Evolutionary conservation across 2,113 vertebrate genomes (phyloP), one percentile per base, ranked within the genome.

Genomic region (Oryzias woworae): DNA sequence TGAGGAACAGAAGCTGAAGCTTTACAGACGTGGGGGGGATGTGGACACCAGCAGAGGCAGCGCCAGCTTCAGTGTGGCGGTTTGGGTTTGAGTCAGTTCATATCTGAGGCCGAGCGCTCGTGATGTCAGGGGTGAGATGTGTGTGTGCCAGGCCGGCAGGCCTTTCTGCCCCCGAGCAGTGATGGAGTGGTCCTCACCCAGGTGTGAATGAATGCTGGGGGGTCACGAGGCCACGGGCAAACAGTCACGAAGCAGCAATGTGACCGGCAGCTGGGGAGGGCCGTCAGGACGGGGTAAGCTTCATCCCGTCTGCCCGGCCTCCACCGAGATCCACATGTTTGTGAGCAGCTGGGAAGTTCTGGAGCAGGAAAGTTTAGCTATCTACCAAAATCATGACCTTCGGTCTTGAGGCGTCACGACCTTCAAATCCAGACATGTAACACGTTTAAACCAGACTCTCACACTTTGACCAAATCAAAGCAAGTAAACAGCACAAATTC

Each of bases 201-300:
- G 84, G 90, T 87, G 90, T 62, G 92, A 92, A 92, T 92, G 87
- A 92, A 91, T 70, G 67, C 69, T 61, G 69, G 48, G 31, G 83
- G 88, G 90, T 87, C 85, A 87, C 23, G 36, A 81, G 87, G 89
- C 85, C 88, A 78, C 73, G 23, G 75, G 85, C 90, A 91, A 90
- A 91, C 85, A 90, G 75, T 75, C 85, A 86, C 82, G 82, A 86
- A 88, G 78, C 72, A 83, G 85, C 73, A 81, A 81, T 81, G 87
- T 91, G 86, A 90, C 88, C 81, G 53, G 71, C 85, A 88, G 81
- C 81, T 89, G 87, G 81, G 53, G 50, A 74, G 66, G 77, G 60
- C 50, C 28, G 51, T 43, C 16, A 4, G 31, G 24, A 61, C 24
- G 17, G 67, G 74, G 78, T 71, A 82, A 68, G 83, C 71, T 73